phyloP scores from a whole-genome alignment of 2,113 vertebrate genomes.

The Mastomys natalensis region DNA sequence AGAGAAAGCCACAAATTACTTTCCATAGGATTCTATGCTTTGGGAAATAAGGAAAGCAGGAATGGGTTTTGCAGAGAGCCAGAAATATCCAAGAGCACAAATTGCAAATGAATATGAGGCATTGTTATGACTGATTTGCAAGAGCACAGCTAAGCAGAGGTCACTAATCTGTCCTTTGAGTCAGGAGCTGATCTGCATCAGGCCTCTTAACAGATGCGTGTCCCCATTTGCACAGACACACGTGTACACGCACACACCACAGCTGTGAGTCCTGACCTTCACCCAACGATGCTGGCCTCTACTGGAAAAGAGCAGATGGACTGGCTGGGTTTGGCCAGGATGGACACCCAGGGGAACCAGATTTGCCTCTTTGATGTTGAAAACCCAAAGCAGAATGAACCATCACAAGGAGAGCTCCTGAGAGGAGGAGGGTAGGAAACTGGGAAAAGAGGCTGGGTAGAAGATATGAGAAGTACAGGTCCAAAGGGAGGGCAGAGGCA shows the following conservation, averaged over 20 bases:
- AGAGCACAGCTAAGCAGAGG: conserved; percentile 52
- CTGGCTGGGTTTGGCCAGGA: conserved; percentile 44
- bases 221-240: conserved; percentile 48
- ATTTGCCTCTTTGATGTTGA: conserved; percentile 77
- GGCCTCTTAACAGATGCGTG: conserved; percentile 72
- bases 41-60: conserved; percentile 22
- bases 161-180: conserved; percentile 56
- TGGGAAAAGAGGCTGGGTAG: background rate
- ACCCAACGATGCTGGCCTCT: conserved; percentile 31
- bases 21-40: conserved; percentile 19
- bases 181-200: conserved; percentile 64
- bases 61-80: conserved; percentile 51
- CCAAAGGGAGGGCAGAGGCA: conserved; percentile 20
- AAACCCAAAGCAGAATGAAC: conserved; percentile 70
- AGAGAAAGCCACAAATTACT: conserved; percentile 30
- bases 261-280: conserved; percentile 66
- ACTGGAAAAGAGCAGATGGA: conserved; percentile 75
- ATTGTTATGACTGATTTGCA: conserved; percentile 56
- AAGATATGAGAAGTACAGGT: background rate
- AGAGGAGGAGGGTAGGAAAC: background rate
- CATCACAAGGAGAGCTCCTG: conserved; percentile 41
- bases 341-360: conserved; percentile 51
- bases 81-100: conserved; percentile 50
- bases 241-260: background rate
- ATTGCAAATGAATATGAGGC: conserved; percentile 59